A percentile compares a stretch with the other conserved stretches of the same genome.
These are phyloP conservation scores for Mus minutoides DNA, from an alignment of 2,797 vertebrate genomes.

Conservation along the genomic window DNA sequence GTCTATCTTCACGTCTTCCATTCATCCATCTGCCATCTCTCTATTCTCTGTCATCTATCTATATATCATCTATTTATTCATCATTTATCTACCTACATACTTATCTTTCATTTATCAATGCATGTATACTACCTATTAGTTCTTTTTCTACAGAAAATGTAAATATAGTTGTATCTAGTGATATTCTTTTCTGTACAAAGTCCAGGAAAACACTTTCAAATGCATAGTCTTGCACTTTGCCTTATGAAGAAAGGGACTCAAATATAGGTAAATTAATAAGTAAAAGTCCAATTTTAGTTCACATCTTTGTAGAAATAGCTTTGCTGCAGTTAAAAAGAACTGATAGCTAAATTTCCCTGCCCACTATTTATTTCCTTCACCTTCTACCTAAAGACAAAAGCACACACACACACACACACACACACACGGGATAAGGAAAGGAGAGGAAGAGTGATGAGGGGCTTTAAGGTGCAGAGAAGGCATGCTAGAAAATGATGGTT, in stretches of 20 bases:
- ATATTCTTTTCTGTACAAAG: not conserved
- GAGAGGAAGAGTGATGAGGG: not conserved
- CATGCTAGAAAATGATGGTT: not conserved
- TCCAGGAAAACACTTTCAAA: not conserved
- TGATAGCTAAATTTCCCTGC: not conserved
- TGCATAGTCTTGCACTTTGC: not conserved
- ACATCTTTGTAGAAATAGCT: not conserved
- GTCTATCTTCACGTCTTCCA: not conserved
- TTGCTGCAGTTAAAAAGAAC: not conserved
- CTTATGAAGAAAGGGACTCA: not conserved
- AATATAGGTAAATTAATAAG: not conserved
- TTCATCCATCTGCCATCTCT: not conserved
- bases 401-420: not conserved
- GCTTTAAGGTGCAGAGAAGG: not conserved
- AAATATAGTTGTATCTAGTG: not conserved
- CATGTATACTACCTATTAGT: not conserved
- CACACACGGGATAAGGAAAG: not conserved
- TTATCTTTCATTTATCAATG: not conserved
- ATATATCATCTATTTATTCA: not conserved
- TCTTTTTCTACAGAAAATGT: not conserved
- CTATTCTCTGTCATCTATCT: not conserved
- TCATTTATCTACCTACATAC: not conserved
- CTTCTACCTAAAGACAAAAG: not conserved
- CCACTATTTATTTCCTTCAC: not conserved
- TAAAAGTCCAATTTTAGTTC: not conserved